These are phyloP conservation scores for Gnathochromis pfefferi DNA, from an alignment of 2,113 vertebrate species.

Conservation along the genomic window DNA sequence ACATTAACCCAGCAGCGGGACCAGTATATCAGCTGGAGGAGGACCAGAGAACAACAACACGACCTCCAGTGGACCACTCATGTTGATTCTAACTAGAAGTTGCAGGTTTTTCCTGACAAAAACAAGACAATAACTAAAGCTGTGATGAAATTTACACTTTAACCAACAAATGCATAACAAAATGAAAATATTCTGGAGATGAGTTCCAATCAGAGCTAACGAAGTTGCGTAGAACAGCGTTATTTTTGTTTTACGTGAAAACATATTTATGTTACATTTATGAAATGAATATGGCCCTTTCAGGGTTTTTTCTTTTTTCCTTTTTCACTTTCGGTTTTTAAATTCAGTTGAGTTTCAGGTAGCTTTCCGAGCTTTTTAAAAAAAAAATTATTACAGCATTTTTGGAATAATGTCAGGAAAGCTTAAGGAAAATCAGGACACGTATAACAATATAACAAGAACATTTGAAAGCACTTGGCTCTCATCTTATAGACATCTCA, in stretches of 20 bases:
- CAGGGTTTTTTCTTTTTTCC: accelerated
- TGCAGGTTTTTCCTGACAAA: not conserved
- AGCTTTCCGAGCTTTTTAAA: not conserved
- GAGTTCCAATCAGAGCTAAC: not conserved
- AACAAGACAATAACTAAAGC: not conserved
- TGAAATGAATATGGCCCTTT: not conserved
- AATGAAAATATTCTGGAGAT: not conserved
- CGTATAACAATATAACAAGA: not conserved
- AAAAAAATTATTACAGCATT: not conserved
- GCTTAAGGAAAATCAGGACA: not conserved
- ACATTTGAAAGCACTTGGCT: not conserved
- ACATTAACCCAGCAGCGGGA: not conserved
- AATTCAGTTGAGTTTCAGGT: not conserved
- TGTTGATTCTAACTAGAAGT: not conserved
- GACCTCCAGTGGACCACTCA: not conserved
- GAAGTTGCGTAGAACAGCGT: not conserved
- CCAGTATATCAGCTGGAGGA: not conserved
- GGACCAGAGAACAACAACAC: not conserved
- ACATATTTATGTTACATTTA: not conserved
- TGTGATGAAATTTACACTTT: not conserved
- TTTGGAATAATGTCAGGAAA: not conserved
- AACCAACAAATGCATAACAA: not conserved
- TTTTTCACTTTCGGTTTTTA: not conserved
- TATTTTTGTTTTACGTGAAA: not conserved
- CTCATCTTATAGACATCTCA: not conserved